Conservation (phyloP, 2,113 vertebrate genomes). For the Casuarius casuarius region DNA sequence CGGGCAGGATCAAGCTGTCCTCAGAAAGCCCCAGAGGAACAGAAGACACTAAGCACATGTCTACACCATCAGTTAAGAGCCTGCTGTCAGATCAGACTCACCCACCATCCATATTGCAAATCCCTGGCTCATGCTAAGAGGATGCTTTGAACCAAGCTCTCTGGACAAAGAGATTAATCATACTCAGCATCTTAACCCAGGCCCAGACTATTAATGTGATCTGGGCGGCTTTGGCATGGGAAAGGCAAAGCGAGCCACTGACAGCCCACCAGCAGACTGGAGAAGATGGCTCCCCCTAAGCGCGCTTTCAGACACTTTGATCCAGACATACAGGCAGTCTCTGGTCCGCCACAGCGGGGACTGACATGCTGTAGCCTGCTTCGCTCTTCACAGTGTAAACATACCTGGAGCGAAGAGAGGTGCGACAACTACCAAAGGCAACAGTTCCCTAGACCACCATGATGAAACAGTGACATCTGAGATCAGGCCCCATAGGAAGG, state of each 20-base stretch:
- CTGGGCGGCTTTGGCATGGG: not conserved
- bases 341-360: not conserved
- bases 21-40: not conserved
- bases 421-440: not conserved
- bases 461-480: not conserved
- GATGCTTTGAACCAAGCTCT: not conserved
- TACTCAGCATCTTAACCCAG: not conserved
- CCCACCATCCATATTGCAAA: not conserved
- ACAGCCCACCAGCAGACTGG: not conserved
- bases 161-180: not conserved
- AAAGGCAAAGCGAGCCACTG: not conserved
- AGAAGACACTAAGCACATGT: not conserved
- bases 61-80: not conserved
- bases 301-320: not conserved
- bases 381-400: not conserved
- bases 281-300: not conserved
- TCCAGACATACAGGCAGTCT: not conserved
- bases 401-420: not conserved
- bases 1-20: not conserved
- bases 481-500: accelerated
- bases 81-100: not conserved
- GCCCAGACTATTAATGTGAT: not conserved
- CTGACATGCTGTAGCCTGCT: not conserved
- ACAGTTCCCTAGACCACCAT: not conserved
- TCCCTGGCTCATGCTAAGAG: conserved; percentile 2